A percentile compares a stretch with the other conserved stretches of the same genome.
These are phyloP conservation scores for Plusia festucae DNA, from an alignment of 2,888 invertebrate genomes.

Conservation along the genomic window DNA sequence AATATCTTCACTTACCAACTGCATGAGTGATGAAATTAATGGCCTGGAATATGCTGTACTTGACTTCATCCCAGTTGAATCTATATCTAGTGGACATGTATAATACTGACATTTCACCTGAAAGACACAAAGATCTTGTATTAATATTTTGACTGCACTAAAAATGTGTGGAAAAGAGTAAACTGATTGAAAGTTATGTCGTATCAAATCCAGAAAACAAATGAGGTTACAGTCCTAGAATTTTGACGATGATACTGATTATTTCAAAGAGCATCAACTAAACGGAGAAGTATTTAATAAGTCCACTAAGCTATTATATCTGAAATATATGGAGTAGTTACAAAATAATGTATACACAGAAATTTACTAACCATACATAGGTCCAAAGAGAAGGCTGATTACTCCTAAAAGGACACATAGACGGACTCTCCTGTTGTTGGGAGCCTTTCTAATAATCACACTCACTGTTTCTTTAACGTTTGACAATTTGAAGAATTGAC, in stretches of 20 bases:
- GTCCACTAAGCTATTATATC: no score
- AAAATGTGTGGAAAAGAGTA: no score
- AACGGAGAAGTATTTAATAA: no score
- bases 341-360: no score
- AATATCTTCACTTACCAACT: conserved; percentile 67
- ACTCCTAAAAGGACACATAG: conserved; percentile 79
- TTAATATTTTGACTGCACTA: neutral
- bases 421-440: conserved; percentile 76
- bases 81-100: conserved; percentile 82
- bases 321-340: no score
- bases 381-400: conserved; percentile 85
- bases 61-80: conserved; percentile 84
- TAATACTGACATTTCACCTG: conserved; percentile 82
- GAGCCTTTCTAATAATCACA: conserved; percentile 83
- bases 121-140: conserved; percentile 49
- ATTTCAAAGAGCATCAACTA: no score
- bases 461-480: conserved; percentile 82
- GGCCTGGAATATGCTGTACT: conserved; percentile 82
- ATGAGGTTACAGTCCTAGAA: no score
- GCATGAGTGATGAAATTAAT: conserved; percentile 83
- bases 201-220: no score
- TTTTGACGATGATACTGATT: no score
- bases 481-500: conserved; percentile 75
- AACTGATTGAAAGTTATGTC: no score
- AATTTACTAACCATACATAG: conserved; percentile 84